These are phyloP conservation scores for Myathropa florea DNA, from an alignment of 2,888 invertebrate genomes.

Conservation along the genomic window DNA sequence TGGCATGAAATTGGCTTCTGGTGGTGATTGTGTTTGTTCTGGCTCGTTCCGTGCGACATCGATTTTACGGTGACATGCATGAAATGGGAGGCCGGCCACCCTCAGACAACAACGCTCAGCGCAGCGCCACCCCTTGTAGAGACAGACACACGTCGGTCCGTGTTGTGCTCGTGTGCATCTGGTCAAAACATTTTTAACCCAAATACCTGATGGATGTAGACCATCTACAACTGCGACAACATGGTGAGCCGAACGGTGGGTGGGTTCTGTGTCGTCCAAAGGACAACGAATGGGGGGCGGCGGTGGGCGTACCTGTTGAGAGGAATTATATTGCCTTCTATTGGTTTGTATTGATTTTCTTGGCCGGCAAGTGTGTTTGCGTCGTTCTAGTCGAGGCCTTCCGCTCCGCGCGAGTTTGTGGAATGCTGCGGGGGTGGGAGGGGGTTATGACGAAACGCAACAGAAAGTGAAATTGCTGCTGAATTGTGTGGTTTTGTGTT, in stretches of 20 bases:
- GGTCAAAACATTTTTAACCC: constrained; percentile 60
- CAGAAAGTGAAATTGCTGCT: constrained; percentile 48
- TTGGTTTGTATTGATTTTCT: constrained; percentile 29
- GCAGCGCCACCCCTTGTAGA: neutral
- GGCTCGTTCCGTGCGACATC: constrained; percentile 39
- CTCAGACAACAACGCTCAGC: neutral
- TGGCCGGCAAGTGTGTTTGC: constrained; percentile 10
- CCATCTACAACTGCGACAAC: neutral
- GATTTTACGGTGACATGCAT: constrained; percentile 52
- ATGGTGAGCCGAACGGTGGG: no score
- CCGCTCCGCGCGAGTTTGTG: neutral
- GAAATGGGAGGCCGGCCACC: constrained; percentile 2
- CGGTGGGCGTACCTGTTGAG: constrained; percentile 53
- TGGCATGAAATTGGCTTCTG: constrained; percentile 67
- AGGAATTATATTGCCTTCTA: constrained; percentile 30
- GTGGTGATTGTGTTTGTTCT: constrained; percentile 65
- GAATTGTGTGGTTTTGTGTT: constrained; percentile 33
- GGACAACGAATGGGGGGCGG: constrained; percentile 5
- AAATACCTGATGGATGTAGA: constrained; percentile 54
- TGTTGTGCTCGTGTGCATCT: constrained; percentile 23
- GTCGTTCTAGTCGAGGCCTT: neutral
- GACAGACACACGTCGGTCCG: neutral
- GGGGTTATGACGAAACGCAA: neutral
- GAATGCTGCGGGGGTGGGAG: neutral
- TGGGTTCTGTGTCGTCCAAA: neutral